Conservation (phyloP, 1,140 invertebrate genomes). For the Muscidifurax raptorellus region DNA sequence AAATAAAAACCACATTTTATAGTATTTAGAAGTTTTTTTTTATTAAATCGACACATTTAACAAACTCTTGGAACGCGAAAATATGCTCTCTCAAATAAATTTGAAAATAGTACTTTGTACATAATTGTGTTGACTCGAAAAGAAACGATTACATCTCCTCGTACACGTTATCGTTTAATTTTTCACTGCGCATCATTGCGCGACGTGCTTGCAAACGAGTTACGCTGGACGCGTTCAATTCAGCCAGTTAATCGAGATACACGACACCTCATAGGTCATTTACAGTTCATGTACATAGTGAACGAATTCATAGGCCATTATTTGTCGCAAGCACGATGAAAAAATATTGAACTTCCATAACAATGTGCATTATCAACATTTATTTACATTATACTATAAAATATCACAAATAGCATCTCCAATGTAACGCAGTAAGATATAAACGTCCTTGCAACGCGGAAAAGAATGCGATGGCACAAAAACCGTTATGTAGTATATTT, state of each 20-base stretch:
- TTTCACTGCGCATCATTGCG: slow-evolving; percentile 8
- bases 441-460: background rate
- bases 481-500: too few species aligned
- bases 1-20: background rate
- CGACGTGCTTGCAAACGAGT: background rate
- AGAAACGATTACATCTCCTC: background rate
- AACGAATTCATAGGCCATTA: slow-evolving; percentile 27
- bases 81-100: slow-evolving; percentile 34
- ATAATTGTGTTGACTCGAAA: slow-evolving; percentile 3
- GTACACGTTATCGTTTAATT: background rate
- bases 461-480: background rate
- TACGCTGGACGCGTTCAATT: background rate
- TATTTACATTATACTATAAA: slow-evolving; percentile 59
- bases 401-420: slow-evolving; percentile 55
- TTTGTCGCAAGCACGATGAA: slow-evolving; percentile 41
- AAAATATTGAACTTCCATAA: slow-evolving; percentile 52
- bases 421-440: slow-evolving; percentile 4
- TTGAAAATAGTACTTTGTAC: slow-evolving; percentile 46
- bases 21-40: slow-evolving; percentile 20
- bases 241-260: background rate
- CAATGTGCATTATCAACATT: slow-evolving; percentile 55
- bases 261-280: background rate
- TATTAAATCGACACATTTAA: slow-evolving; percentile 32
- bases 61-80: slow-evolving; percentile 37
- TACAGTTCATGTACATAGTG: background rate